Percentiles rank a stretch among this genome's conserved stretches.
Conservation (phyloP, 2,113 vertebrate species). For the Psilopogon haemacephalus region DNA sequence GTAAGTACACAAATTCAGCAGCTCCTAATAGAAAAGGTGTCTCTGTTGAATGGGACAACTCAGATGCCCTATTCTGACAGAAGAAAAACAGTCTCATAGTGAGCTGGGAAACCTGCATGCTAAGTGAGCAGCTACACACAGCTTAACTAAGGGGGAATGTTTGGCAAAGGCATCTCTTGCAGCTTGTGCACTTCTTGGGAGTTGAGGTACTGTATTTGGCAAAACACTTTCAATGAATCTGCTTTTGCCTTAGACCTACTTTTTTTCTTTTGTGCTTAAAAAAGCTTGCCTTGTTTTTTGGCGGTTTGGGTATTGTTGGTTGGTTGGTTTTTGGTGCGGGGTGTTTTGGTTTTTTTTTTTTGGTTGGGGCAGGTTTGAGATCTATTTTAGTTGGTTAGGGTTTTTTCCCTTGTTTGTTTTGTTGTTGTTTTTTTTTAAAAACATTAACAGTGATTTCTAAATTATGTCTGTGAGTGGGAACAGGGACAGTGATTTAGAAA, state of each 20-base stretch:
- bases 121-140: background rate
- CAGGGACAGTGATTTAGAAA: background rate
- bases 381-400: no score
- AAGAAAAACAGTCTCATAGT: background rate
- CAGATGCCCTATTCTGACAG: background rate
- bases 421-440: background rate
- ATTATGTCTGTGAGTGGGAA: background rate
- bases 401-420: no score
- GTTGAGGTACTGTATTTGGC: background rate
- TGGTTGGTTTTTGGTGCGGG: no score
- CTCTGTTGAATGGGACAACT: background rate
- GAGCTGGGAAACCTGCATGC: background rate
- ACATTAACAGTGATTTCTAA: background rate
- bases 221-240: background rate
- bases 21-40: background rate
- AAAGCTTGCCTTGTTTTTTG: background rate
- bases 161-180: background rate
- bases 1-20: background rate
- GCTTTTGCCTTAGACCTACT: background rate
- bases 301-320: no score
- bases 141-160: background rate
- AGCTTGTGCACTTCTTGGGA: background rate
- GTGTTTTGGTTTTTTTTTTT: no score
- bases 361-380: no score
- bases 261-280: background rate